Evolutionary conservation across 2,113 vertebrate species (phyloP).

Genomic region (Rhynchomys soricoides): DNA sequence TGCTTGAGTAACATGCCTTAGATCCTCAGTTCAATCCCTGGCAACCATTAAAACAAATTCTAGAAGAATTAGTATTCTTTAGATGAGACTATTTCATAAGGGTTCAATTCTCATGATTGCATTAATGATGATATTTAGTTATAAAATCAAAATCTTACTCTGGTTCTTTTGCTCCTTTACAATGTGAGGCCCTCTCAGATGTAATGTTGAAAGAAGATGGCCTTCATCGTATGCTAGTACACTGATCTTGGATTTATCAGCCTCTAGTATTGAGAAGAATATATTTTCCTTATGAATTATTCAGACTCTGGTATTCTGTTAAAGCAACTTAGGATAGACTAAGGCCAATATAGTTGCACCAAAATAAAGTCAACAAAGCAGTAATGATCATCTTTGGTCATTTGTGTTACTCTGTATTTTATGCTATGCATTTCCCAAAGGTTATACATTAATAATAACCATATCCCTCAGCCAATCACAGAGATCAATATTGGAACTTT

Average conservation of each 20-base stretch:
- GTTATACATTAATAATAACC: neutral
- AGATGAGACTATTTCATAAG: neutral
- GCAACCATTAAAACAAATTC: neutral
- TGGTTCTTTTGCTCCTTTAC: neutral
- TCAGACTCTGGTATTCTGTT: neutral
- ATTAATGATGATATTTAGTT: neutral
- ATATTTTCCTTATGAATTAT: neutral
- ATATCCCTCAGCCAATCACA: neutral
- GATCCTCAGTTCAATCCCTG: neutral
- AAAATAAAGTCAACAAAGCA: slow-evolving; percentile 5
- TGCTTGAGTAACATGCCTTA: neutral
- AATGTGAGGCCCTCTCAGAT: neutral
- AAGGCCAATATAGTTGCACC: neutral
- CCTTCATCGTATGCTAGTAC: neutral
- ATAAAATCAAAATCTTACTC: neutral
- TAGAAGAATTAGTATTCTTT: neutral
- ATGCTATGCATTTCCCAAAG: neutral
- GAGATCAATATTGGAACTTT: neutral
- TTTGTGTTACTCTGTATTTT: neutral
- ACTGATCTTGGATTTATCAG: neutral
- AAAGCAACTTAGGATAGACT: neutral
- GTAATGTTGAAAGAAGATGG: neutral
- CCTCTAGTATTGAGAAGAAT: neutral
- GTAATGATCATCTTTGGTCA: neutral
- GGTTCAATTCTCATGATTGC: neutral